Evolutionary conservation across 2,113 vertebrate genomes (phyloP).

Genomic region (Lichenostomus cassidix): DNA sequence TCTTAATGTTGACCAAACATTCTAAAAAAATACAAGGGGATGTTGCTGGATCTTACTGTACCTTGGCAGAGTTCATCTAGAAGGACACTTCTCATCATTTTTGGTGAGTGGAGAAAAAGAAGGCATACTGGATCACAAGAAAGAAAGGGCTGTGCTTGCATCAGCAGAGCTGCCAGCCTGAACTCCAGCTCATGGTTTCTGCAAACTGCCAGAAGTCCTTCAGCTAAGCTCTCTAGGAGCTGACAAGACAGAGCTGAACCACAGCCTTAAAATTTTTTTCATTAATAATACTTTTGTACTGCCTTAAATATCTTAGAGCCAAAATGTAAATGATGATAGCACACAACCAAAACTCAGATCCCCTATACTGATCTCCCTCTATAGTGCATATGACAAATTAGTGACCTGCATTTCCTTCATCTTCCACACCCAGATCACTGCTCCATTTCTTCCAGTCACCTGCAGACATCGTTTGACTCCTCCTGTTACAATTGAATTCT

Average conservation of each 20-base stretch:
- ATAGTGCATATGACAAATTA: neutral
- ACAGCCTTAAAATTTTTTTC: neutral
- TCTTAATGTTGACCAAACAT: neutral
- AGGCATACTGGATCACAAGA: neutral
- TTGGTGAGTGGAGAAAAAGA: neutral
- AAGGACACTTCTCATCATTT: neutral
- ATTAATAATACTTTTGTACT: neutral
- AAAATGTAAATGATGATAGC: neutral
- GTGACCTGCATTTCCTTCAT: neutral
- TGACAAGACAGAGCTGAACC: neutral
- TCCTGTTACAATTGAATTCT: neutral
- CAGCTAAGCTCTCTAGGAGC: neutral
- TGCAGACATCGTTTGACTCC: neutral
- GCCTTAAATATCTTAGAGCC: neutral
- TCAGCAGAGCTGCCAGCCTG: neutral
- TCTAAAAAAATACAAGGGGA: neutral
- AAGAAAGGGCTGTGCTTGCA: neutral
- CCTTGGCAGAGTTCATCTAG: neutral
- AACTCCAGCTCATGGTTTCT: neutral
- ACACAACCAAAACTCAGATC: neutral
- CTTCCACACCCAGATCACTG: neutral
- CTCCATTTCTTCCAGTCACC: fast-evolving
- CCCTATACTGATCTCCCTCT: neutral
- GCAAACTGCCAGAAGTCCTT: neutral
- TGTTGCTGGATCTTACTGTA: neutral